Evolutionary conservation across 92 coral and sea anemone species (phyloP).

Genomic region (Paramuricea clavata): DNA sequence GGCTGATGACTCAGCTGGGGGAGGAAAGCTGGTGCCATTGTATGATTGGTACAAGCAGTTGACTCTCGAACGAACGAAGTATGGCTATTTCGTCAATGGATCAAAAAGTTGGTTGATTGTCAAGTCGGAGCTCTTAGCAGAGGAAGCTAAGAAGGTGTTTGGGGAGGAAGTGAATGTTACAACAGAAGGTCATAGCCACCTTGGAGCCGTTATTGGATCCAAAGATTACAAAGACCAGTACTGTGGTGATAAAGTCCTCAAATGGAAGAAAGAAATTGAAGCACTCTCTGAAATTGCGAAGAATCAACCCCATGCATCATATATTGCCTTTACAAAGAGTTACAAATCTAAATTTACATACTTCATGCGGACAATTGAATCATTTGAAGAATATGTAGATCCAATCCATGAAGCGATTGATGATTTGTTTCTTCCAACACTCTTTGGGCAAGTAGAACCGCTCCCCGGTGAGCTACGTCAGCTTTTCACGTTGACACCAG

Average conservation of each 20-base stretch:
- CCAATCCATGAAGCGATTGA: background rate
- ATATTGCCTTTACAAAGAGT: constrained; percentile 40
- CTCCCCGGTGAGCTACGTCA: constrained; percentile 38
- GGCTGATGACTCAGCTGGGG: too few species aligned
- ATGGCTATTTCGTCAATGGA: constrained; percentile 13
- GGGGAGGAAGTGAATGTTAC: constrained; percentile 54
- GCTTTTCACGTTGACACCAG: constrained; percentile 31
- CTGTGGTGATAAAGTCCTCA: constrained; percentile 17
- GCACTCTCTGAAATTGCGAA: constrained; percentile 45
- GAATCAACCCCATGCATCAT: constrained; percentile 47
- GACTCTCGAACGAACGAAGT: background rate
- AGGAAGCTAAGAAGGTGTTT: constrained; percentile 39
- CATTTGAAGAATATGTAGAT: constrained; percentile 44
- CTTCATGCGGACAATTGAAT: constrained; percentile 59
- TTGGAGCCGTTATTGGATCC: constrained; percentile 63
- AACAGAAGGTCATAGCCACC: constrained; percentile 56
- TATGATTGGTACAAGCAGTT: constrained; percentile 18
- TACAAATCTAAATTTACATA: constrained; percentile 49
- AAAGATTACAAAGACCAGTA: constrained; percentile 53
- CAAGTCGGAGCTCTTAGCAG: constrained; percentile 49
- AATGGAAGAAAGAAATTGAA: constrained; percentile 45
- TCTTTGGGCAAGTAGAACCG: constrained; percentile 14
- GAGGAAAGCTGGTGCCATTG: constrained; percentile 26
- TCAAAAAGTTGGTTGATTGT: constrained; percentile 46
- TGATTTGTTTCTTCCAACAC: background rate